A percentile compares a stretch with the other conserved stretches of the same genome.
These are phyloP conservation scores for Samia ricini DNA, from an alignment of 1,140 invertebrate species.

Conservation along the genomic window DNA sequence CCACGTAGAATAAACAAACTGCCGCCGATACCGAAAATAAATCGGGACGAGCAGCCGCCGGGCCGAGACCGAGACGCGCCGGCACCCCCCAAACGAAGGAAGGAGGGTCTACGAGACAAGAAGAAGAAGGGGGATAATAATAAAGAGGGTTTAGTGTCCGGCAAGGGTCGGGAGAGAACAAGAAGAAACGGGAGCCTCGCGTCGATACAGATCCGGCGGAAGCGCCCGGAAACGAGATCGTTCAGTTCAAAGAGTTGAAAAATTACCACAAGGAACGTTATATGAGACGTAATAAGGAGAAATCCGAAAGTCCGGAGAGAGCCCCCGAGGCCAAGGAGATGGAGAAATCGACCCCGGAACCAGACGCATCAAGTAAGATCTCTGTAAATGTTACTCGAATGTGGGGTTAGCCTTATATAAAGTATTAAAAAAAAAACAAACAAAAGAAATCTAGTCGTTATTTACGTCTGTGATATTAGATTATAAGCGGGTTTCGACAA, in stretches of 20 bases:
- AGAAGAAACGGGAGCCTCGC: conserved; percentile 14
- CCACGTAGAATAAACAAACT: conserved; percentile 56
- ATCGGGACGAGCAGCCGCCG: conserved; percentile 33
- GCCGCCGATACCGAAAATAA: conserved; percentile 69
- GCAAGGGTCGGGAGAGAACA: conserved; percentile 25
- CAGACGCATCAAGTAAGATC: conserved; percentile 69
- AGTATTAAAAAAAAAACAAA: neutral
- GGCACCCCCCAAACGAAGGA: conserved; percentile 44
- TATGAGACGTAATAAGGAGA: conserved; percentile 80
- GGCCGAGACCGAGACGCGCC: conserved; percentile 25
- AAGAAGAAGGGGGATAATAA: conserved; percentile 15
- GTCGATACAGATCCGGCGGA: conserved; percentile 26
- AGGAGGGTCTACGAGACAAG: conserved; percentile 31
- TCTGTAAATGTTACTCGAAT: conserved; percentile 44
- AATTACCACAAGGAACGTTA: conserved; percentile 80
- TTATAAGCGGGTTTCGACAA: conserved; percentile 38
- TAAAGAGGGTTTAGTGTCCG: conserved; percentile 32
- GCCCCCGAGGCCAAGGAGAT: conserved; percentile 21
- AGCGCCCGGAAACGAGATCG: conserved; percentile 34
- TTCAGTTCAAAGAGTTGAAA: conserved; percentile 81
- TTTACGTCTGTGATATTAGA: conserved; percentile 62
- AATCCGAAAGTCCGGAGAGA: conserved; percentile 73
- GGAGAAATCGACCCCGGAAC: conserved; percentile 21
- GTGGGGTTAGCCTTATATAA: conserved; percentile 31
- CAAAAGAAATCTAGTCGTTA: conserved; percentile 13